Percentiles rank a stretch among this genome's conserved stretches.
Conservation (phyloP, 2,797 vertebrate genomes). For the Danio tinwini region DNA sequence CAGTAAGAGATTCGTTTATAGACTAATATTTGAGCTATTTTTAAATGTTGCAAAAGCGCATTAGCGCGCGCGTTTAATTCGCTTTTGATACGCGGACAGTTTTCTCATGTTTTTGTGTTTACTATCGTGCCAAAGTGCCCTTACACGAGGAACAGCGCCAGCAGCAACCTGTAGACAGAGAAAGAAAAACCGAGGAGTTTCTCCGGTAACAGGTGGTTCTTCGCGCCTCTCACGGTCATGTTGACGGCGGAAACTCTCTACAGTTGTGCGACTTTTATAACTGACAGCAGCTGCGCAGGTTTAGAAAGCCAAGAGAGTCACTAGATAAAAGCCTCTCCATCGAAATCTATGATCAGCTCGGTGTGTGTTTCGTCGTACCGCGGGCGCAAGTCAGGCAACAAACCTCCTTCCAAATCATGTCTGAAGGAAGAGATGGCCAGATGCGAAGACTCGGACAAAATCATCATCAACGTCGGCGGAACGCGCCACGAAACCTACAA, state of each 20-base stretch:
- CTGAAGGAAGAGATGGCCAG: conserved; percentile 96
- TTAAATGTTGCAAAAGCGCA: neutral
- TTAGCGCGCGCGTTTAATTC: neutral
- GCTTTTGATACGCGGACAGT: neutral
- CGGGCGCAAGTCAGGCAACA: conserved; percentile 97
- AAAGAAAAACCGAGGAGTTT: conserved; percentile 15
- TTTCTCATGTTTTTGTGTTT: conserved; percentile 8
- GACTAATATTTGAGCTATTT: neutral
- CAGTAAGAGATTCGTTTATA: conserved; percentile 1
- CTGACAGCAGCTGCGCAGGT: conserved; percentile 38
- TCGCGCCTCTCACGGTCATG: conserved; percentile 23
- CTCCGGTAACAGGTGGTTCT: conserved; percentile 58
- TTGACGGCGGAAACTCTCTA: conserved; percentile 34
- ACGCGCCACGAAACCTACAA: conserved; percentile 98
- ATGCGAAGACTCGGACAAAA: conserved; percentile 95
- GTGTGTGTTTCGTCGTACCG: conserved; percentile 99
- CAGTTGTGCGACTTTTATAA: conserved; percentile 54
- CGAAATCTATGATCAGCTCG: conserved; percentile 97
- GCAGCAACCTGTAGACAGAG: conserved; percentile 29
- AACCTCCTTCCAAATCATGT: conserved; percentile 98
- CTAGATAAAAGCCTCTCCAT: conserved; percentile 71
- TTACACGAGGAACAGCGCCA: conserved; percentile 20
- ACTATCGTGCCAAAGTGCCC: neutral
- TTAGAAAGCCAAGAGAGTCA: conserved; percentile 50
- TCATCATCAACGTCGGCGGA: conserved; percentile 96